Percentiles rank a stretch among this genome's conserved stretches.
phyloP scores from a whole-genome alignment of 2,113 vertebrate genomes.

The Capreolus pygargus region DNA sequence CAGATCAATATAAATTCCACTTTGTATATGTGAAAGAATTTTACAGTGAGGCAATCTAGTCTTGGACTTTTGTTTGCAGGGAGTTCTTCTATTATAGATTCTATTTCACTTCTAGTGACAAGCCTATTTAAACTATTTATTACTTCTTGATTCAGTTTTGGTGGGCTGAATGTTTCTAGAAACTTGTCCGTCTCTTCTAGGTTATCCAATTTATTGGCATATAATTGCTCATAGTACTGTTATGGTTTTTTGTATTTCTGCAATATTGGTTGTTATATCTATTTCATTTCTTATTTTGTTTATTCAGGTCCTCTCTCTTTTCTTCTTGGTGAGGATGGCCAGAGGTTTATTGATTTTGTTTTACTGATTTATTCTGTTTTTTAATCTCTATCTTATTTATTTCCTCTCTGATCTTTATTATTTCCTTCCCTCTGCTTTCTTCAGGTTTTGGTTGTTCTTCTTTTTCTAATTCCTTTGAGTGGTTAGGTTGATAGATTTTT shows the following conservation, averaged over 20 bases:
- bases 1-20: neutral
- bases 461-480: neutral
- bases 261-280: neutral
- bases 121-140: neutral
- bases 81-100: neutral
- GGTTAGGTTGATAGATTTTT: neutral
- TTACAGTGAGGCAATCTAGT: neutral
- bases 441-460: neutral
- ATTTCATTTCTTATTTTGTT: neutral
- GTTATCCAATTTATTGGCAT: neutral
- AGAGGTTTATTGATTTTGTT: neutral
- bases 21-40: neutral
- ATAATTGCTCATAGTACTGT: neutral
- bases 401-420: neutral
- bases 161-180: neutral
- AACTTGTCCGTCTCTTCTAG: neutral
- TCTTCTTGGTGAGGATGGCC: neutral
- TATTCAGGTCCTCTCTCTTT: neutral
- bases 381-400: neutral
- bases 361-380: neutral
- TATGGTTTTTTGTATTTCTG: neutral
- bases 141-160: neutral
- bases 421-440: neutral
- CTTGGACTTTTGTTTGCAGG: neutral
- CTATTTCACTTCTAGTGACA: neutral